Base-by-base conservation (phyloP, 2,113 vertebrate species). In the Misgurnus anguillicaudatus region DNA sequence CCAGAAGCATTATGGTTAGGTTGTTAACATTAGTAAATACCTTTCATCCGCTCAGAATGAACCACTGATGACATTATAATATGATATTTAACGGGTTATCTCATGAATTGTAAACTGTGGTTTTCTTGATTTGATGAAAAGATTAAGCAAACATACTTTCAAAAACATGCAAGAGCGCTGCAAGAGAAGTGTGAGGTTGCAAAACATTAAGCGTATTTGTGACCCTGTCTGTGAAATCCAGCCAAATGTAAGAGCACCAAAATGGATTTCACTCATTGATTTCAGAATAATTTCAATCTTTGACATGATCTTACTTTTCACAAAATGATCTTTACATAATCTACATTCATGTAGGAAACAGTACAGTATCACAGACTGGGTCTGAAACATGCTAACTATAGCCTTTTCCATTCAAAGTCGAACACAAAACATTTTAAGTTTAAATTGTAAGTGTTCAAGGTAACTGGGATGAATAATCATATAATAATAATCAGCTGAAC, bases 1-100 rank as follows among this genome's bases (percentile, higher is more conserved):
- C 90, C 67, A 93, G 93, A 94, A 90, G 5, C 36, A 85, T 55
- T 55, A 21, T 47, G 63, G 85, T 95, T 94, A 94, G 75, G 36
- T 69, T 61, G 53, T 86, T 83, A 82, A 24, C 16, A 14, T 82
- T 73, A 71, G 64, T 64, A 62, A 82, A 68, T 6, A 70, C 42
- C 7, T 21, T 41, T 36, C 9, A 74, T 64, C 63, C 3, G 0
- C 42, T 39, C 6, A 57, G 53, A 51, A 13, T 51, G 10, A 51
- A 51, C 47, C 47, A 51, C 11, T 10, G 13, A 13, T 51, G 47
- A n/a, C 5, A 57, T 19, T 57, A 57, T 19, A 57, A 57, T 57
- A 57, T 57, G 53, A 57, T 13, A 4, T 51, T 51, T 51, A 51
- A 51, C 5, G 53, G 53, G 53, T 57, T n/a, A 57, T 19, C 6